Evolutionary conservation across 2,797 vertebrate species (phyloP), one percentile per base, ranked within the genome.

Genomic region (Crypturellus tataupa): DNA sequence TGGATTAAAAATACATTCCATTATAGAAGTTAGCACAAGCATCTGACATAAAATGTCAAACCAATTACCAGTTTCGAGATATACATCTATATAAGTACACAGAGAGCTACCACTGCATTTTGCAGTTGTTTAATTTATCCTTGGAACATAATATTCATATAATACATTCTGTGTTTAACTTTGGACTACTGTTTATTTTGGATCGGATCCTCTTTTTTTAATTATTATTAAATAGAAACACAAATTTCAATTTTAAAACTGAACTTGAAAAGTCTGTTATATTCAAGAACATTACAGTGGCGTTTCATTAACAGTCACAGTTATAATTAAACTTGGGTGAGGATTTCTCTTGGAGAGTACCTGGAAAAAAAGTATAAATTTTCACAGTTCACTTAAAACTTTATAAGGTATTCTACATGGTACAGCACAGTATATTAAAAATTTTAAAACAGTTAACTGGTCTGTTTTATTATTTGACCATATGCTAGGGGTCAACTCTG

Each of bases 381-480:
- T 91, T 95, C 91, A 96, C 56, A 81, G 69, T 88, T 96, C 92
- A 83, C 70, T 95, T 97, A 93, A 97, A 97, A 95, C 53, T 95
- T 97, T 95, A 92, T 73, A 95, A 92, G 90, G 35, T 60, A 40
- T 90, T 87, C 81, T 91, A 72, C 82, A 90, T 84, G 65, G 73
- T 68, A 90, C 47, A 88, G 3, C 11, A 42, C n/a, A 92, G 40
- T 76, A 23, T 62, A 84, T 81, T 93, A 96, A 40, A 40, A 33
- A 62, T 77, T 88, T 92, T 75, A 95, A 96, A 83, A 29, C 70
- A 83, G 40, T 88, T 93, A 94, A 82, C 39, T 89, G 20, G 63
- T 92, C 65, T 91, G 69, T 85, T 97, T 94, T 96, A 91, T 85
- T 90, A 42, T 89, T 94, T 85, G 31, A 21, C 80, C 92, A 81